These are phyloP conservation scores for Toxonevra muliebris DNA, from an alignment of 2,888 invertebrate genomes.

Conservation along the genomic window DNA sequence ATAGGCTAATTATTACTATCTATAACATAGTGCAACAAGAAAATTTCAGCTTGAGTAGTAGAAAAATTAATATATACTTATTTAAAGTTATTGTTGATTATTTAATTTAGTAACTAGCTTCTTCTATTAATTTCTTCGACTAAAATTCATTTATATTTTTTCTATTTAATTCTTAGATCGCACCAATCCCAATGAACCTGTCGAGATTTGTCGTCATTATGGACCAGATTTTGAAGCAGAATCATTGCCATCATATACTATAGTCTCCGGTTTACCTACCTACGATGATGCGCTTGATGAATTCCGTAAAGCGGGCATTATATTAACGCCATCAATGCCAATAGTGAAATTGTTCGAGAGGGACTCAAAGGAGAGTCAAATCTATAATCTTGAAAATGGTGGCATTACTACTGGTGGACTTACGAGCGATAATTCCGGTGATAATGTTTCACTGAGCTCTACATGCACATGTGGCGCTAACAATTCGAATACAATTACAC, in stretches of 20 bases:
- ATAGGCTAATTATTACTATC: no score
- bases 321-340: conserved; percentile 58
- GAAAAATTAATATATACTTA: no score
- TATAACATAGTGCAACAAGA: no score
- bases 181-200: conserved; percentile 56
- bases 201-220: conserved; percentile 61
- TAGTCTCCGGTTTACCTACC: conserved; percentile 72
- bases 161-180: conserved; percentile 64
- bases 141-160: no score
- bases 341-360: conserved; percentile 61
- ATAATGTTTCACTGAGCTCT: conserved; percentile 53
- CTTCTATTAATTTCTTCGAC: background rate
- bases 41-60: no score
- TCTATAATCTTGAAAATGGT: conserved; percentile 38
- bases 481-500: conserved; percentile 10
- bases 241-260: conserved; percentile 71
- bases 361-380: conserved; percentile 41
- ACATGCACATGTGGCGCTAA: conserved; percentile 53
- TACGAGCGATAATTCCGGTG: conserved; percentile 37
- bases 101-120: background rate
- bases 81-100: background rate
- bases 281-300: conserved; percentile 73
- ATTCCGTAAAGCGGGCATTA: conserved; percentile 66
- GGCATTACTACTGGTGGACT: conserved; percentile 34
- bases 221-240: conserved; percentile 66